Evolutionary conservation across 2,888 invertebrate species (phyloP), one percentile per base, ranked within the genome.

Genomic region (Ptilodon capucinus): DNA sequence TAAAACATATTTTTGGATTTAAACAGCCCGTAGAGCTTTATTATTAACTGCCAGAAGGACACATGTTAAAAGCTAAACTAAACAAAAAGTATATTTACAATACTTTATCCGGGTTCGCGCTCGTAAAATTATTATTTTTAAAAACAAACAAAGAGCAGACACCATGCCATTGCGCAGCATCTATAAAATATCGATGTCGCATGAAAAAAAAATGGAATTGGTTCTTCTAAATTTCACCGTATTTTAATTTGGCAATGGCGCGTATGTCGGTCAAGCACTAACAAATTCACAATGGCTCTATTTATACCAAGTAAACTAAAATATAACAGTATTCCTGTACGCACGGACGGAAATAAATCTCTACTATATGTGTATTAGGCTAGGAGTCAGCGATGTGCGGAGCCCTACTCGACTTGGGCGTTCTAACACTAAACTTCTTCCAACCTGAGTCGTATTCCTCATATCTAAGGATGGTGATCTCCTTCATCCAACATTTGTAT

Each of bases 291-390:
- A 86, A 86, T 85, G 65, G 68, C 69, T 81, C 86, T 90, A 90
- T 89, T 89, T 84, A 87, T 89, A 89, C 65, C 82, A 67, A 75
- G 70, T 73, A 71, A 76, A 80, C 86, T 77, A 85, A 88, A 90
- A 90, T 88, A 76, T 65, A 71, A 64, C 74, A 68, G 82, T 89
- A 88, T 88, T 88, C 83, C 78, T 86, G 85, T 82, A 80, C 81
- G 72, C 71, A 68, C 67, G 70, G 77, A 83, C 86, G 60, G 72
- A 88, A 89, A 90, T 89, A 89, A 77, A 71, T 19, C 17, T 70
- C 50, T 61, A 50, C 59, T 63, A 64, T 60, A 60, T 60, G 66
- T 62, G 54, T 60, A 61, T 57, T 53, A 54, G 55, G 60, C 57
- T 56, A 68, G 54, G 59, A 56, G 62, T 54, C 63, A 66, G 59